Conservation (phyloP, 2,797 vertebrate genomes). For the Geotrypetes seraphini region DNA sequence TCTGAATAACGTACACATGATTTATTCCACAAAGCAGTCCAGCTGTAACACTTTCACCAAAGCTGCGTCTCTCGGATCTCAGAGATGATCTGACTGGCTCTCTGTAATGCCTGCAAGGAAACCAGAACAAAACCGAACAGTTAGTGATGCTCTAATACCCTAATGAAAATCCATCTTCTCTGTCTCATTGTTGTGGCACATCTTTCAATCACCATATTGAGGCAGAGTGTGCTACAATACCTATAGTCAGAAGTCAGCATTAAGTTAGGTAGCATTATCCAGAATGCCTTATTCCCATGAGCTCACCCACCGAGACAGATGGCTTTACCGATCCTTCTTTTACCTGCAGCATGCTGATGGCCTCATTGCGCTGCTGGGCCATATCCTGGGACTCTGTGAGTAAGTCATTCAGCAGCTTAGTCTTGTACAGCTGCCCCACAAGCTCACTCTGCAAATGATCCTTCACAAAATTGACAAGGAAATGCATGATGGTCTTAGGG, state of each 20-base stretch:
- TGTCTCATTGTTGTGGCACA: not conserved
- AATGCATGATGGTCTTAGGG: slow-evolving; percentile 77
- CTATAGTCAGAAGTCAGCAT: too few species aligned
- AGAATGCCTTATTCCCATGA: too few species aligned
- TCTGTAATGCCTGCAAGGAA: slow-evolving; percentile 56
- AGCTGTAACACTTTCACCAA: slow-evolving; percentile 35
- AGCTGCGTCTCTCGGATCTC: slow-evolving; percentile 76
- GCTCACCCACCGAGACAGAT: not conserved
- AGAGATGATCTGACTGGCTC: slow-evolving; percentile 69
- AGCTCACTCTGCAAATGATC: slow-evolving; percentile 76
- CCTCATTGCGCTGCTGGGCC: slow-evolving; percentile 64
- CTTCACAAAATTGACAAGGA: slow-evolving; percentile 73
- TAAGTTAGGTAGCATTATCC: too few species aligned
- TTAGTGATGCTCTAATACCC: too few species aligned
- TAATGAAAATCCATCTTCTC: too few species aligned
- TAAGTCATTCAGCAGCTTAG: slow-evolving; percentile 56
- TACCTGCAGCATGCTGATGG: slow-evolving; percentile 68
- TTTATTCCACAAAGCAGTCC: too few species aligned
- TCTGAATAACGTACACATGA: too few species aligned
- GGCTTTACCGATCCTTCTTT: not conserved
- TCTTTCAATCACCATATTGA: too few species aligned
- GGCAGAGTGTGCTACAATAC: too few species aligned
- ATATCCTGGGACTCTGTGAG: slow-evolving; percentile 74
- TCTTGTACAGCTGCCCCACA: slow-evolving; percentile 70
- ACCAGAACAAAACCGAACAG: not conserved